phyloP scores from a whole-genome alignment of 1,140 invertebrate species.

The Lepidurus couesii region DNA sequence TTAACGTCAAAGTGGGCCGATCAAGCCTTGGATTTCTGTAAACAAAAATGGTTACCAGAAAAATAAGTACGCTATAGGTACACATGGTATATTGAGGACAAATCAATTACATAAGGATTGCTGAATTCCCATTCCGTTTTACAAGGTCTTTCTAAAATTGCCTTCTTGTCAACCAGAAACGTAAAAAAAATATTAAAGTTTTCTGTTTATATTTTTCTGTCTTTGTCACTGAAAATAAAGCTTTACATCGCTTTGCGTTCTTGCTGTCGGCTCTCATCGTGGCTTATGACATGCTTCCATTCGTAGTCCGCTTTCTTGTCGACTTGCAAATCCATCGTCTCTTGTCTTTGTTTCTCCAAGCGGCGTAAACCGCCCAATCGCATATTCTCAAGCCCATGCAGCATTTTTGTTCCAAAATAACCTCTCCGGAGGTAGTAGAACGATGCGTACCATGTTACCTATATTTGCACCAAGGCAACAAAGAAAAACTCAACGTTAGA shows the following conservation, averaged over 20 bases:
- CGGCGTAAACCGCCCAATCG: conserved; percentile 16
- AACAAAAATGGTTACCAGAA: neutral
- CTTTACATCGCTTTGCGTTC: neutral
- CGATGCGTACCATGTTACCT: neutral
- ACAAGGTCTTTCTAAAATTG: too few relatives aligned
- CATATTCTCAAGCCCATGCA: neutral
- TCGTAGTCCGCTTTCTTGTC: neutral
- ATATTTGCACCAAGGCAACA: neutral
- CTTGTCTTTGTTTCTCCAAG: neutral
- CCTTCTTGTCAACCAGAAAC: too few relatives aligned
- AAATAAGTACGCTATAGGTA: neutral
- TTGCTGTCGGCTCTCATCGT: neutral
- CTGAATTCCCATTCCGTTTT: too few relatives aligned
- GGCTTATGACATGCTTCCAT: neutral
- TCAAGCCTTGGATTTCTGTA: neutral
- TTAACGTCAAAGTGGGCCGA: neutral
- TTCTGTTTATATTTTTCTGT: too few relatives aligned
- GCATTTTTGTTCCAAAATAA: neutral
- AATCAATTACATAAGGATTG: neutral
- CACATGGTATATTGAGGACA: neutral
- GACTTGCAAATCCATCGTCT: neutral
- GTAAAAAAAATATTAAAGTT: too few relatives aligned
- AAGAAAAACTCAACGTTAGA: neutral
- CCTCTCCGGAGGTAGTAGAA: neutral
- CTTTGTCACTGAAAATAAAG: too few relatives aligned